Evolutionary conservation across 2,888 invertebrate species (phyloP).

Genomic region (Oscheius sp.): DNA sequence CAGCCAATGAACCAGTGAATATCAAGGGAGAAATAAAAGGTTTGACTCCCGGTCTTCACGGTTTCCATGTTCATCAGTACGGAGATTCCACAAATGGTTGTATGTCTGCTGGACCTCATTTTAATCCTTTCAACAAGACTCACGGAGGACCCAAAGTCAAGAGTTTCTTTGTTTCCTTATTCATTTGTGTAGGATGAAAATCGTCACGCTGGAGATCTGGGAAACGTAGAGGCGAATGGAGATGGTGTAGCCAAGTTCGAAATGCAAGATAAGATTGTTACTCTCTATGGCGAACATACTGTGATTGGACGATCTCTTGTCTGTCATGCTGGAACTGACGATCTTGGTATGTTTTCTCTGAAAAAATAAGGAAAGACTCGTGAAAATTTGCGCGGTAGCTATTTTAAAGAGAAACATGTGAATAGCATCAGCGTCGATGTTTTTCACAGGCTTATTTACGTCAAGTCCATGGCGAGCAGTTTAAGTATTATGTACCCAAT

Average conservation of each 20-base stretch:
- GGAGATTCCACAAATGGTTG: constrained; percentile 70
- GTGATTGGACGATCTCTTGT: constrained; percentile 68
- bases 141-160: constrained; percentile 69
- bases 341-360: constrained; percentile 40
- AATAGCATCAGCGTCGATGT: too few relatives aligned
- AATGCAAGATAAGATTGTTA: constrained; percentile 56
- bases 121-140: constrained; percentile 70
- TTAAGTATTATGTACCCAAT: too few relatives aligned
- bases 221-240: constrained; percentile 62
- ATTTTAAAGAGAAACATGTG: too few relatives aligned
- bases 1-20: constrained; percentile 44
- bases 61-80: constrained; percentile 70
- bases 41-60: constrained; percentile 65
- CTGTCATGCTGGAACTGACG: constrained; percentile 65
- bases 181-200: constrained; percentile 18
- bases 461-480: too few relatives aligned
- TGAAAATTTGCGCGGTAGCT: too few relatives aligned
- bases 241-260: constrained; percentile 63
- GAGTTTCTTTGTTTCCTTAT: background rate
- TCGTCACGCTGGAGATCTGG: constrained; percentile 70
- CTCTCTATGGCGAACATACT: constrained; percentile 53
- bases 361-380: too few relatives aligned
- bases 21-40: constrained; percentile 66
- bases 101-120: constrained; percentile 70
- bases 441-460: too few relatives aligned